Percentiles rank a stretch among this genome's conserved stretches.
Conservation (phyloP, 2,113 vertebrate genomes). For the Oxyura jamaicensis region DNA sequence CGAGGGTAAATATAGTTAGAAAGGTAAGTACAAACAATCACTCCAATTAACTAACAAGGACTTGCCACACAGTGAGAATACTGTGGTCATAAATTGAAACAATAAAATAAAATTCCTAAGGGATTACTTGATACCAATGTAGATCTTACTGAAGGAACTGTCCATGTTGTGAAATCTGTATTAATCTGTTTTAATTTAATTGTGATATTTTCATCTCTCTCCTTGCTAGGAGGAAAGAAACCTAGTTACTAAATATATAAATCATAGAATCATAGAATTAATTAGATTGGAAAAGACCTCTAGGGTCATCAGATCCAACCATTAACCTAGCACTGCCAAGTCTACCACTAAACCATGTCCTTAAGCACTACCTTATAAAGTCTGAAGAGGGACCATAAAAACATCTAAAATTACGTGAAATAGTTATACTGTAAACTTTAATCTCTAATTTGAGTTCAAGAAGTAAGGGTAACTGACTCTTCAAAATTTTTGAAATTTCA, state of each 20-base stretch:
- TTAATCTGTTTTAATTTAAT: background rate
- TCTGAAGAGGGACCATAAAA: background rate
- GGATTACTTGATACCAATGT: background rate
- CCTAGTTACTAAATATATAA: background rate
- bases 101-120: background rate
- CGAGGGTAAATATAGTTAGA: background rate
- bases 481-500: background rate
- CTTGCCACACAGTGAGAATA: background rate
- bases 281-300: too few species aligned
- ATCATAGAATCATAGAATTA: background rate
- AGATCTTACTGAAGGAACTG: background rate
- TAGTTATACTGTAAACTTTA: background rate
- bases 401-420: background rate
- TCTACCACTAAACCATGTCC: too few species aligned
- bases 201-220: background rate
- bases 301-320: too few species aligned
- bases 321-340: too few species aligned
- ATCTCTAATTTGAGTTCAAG: background rate
- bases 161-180: background rate
- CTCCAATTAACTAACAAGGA: background rate
- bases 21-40: background rate
- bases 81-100: background rate
- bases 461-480: background rate
- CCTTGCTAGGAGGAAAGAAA: background rate
- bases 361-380: background rate